Conservation (phyloP, 2,113 vertebrate genomes). For the Gallinago paraguaiae region DNA sequence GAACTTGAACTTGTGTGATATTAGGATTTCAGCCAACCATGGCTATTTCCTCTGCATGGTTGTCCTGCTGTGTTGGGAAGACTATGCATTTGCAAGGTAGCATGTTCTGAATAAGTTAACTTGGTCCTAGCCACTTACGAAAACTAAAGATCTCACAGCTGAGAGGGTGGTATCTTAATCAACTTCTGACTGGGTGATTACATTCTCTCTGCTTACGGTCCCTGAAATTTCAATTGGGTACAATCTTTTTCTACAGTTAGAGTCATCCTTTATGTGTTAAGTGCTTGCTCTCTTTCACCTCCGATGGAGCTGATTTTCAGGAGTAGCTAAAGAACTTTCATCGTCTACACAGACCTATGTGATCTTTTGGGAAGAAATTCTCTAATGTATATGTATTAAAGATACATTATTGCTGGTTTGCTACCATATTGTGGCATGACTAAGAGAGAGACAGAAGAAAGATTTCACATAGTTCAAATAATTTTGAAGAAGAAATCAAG, state of each 20-base stretch:
- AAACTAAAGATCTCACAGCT: background rate
- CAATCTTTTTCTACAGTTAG: conserved; percentile 7
- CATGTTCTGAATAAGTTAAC: background rate
- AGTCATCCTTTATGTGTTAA: background rate
- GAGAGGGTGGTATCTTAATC: background rate
- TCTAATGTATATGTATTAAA: background rate
- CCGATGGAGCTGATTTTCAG: conserved; percentile 11
- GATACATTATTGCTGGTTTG: background rate
- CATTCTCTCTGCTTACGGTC: background rate
- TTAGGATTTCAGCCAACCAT: background rate
- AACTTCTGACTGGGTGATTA: background rate
- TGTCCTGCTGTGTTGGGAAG: background rate
- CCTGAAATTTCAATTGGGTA: conserved; percentile 19
- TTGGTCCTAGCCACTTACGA: background rate
- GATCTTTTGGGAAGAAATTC: background rate
- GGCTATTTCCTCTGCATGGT: background rate
- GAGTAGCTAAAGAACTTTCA: background rate
- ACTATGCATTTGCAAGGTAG: background rate
- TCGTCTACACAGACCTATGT: background rate
- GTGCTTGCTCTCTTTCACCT: conserved; percentile 9
- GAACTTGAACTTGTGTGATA: background rate
- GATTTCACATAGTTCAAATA: background rate
- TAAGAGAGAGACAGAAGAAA: background rate
- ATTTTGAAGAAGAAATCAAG: background rate
- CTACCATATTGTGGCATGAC: background rate